A percentile compares a stretch with the other conserved stretches of the same genome.
Conservation (phyloP, 2,888 invertebrate genomes). For the Pachycephus smyrnensis region DNA sequence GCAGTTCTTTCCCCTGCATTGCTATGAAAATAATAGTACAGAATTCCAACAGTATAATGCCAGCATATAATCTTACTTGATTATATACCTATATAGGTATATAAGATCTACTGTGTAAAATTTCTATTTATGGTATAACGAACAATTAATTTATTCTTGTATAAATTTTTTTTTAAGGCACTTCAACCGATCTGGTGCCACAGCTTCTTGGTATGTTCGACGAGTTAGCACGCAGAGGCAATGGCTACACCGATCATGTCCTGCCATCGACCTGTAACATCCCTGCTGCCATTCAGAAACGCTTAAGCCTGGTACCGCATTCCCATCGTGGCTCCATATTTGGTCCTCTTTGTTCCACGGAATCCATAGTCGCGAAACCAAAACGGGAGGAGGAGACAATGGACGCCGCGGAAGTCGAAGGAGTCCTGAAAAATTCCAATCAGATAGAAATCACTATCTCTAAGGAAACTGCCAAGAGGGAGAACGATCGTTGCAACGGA, state of each 20-base stretch:
- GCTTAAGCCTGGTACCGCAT: constrained; percentile 54
- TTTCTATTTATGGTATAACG: background rate
- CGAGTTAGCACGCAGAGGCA: constrained; percentile 72
- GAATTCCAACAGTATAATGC: background rate
- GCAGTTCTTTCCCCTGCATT: background rate
- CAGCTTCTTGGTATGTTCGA: constrained; percentile 90
- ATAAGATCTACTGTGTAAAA: background rate
- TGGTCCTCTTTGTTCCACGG: constrained; percentile 43
- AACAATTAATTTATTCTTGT: background rate
- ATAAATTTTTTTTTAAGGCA: constrained; percentile 73
- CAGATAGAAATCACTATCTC: background rate
- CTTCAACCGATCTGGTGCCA: constrained; percentile 87
- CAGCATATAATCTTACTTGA: background rate
- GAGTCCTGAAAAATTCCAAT: background rate
- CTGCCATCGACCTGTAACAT: constrained; percentile 47
- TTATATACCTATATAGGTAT: background rate
- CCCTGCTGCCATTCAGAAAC: constrained; percentile 57
- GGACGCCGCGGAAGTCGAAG: background rate
- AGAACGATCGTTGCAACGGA: constrained; percentile 5
- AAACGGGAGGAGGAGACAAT: background rate
- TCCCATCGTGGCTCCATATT: constrained; percentile 56
- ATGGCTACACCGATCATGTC: constrained; percentile 44
- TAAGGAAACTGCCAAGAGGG: background rate
- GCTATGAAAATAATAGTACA: background rate
- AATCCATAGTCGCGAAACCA: constrained; percentile 12